These are phyloP conservation scores for Amiota minor DNA, from an alignment of 2,888 invertebrate genomes.

Conservation along the genomic window DNA sequence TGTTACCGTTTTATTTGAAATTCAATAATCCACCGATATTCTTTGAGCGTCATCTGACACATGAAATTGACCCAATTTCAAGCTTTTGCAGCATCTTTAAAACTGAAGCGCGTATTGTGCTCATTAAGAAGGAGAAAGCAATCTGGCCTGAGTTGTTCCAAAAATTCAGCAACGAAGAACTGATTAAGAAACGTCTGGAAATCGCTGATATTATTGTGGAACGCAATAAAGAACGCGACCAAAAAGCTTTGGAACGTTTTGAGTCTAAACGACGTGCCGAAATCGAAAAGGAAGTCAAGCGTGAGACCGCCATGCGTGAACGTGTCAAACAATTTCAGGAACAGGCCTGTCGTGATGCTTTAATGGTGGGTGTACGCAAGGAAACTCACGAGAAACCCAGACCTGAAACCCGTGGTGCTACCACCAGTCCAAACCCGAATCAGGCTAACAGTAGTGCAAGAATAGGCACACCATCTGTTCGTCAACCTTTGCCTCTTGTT, in stretches of 20 bases:
- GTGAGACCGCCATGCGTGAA: constrained; percentile 68
- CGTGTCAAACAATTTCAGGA: constrained; percentile 68
- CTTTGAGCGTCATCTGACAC: constrained; percentile 70
- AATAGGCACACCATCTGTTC: constrained; percentile 56
- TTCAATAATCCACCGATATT: constrained; percentile 73
- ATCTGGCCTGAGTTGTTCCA: constrained; percentile 71
- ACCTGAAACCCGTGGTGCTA: constrained; percentile 12
- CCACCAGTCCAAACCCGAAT: constrained; percentile 31
- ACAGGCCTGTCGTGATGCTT: constrained; percentile 62
- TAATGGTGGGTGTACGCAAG: constrained; percentile 64
- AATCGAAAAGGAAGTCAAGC: constrained; percentile 67
- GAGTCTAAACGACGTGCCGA: constrained; percentile 68
- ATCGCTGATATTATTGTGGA: constrained; percentile 67
- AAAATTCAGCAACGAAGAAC: constrained; percentile 64
- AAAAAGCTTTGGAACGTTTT: constrained; percentile 63
- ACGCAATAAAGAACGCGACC: constrained; percentile 69
- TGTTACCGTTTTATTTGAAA: constrained; percentile 69
- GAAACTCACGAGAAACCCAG: constrained; percentile 56
- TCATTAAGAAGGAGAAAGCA: constrained; percentile 67
- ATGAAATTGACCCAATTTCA: constrained; percentile 70
- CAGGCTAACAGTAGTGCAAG: constrained; percentile 42
- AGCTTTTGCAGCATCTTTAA: constrained; percentile 71
- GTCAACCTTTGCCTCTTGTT: constrained; percentile 58
- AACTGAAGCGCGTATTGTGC: constrained; percentile 69
- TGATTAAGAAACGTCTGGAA: constrained; percentile 67